Percentiles rank a stretch among this genome's conserved stretches.
phyloP scores from a whole-genome alignment of 2,888 invertebrate species.

The Tinea trinotella region DNA sequence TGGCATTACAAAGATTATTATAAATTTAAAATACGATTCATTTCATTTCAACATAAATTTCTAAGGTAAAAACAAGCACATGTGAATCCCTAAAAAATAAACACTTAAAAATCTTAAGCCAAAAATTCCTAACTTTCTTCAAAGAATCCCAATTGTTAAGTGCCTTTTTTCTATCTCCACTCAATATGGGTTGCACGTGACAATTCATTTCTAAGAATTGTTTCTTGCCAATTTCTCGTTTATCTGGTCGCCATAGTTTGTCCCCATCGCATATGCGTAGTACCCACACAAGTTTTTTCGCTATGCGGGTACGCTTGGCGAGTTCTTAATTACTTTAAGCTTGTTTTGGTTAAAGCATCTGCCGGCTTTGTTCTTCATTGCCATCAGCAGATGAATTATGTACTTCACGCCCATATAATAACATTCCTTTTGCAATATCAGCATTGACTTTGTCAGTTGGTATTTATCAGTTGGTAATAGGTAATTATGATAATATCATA shows the following conservation, averaged over 20 bases:
- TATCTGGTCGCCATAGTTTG: neutral
- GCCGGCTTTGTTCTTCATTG: neutral
- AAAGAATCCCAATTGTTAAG: slow-evolving; percentile 8
- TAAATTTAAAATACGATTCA: neutral
- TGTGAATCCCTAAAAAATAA: neutral
- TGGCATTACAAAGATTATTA: neutral
- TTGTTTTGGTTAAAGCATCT: slow-evolving; percentile 6
- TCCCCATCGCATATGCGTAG: neutral
- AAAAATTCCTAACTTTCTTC: neutral
- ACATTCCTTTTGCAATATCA: slow-evolving; percentile 5
- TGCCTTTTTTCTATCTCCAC: neutral
- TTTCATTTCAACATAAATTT: neutral
- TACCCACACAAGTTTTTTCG: slow-evolving; percentile 14
- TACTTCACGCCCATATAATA: slow-evolving; percentile 13
- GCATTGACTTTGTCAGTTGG: neutral
- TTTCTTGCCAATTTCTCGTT: neutral
- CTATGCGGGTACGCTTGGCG: slow-evolving; percentile 9
- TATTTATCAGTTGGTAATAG: neutral
- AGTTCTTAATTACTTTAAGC: slow-evolving; percentile 1
- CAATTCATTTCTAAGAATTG: slow-evolving; percentile 6
- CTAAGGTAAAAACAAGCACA: neutral
- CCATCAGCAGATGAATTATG: slow-evolving; percentile 3
- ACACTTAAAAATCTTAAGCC: neutral
- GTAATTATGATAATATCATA: neutral
- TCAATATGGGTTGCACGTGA: slow-evolving; percentile 14